phyloP scores from a whole-genome alignment of 2,113 vertebrate species.

The Ceyx melanurus region DNA sequence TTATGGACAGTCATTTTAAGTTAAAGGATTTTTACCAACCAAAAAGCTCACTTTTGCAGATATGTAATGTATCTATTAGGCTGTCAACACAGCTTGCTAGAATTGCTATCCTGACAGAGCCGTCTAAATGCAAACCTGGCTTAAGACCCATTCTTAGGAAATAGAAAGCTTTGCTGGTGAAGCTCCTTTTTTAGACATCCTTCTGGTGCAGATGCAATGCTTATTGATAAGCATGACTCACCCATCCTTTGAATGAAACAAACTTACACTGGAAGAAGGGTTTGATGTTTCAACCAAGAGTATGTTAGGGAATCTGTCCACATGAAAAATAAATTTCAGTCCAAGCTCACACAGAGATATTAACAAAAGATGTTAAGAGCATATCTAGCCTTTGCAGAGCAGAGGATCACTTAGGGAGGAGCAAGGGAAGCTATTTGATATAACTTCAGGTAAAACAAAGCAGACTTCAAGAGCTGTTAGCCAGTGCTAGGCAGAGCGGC shows the following conservation, averaged over 20 bases:
- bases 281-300: neutral
- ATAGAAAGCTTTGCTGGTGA: neutral
- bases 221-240: neutral
- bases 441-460: conserved; percentile 47
- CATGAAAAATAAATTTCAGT: neutral
- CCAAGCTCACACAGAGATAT: neutral
- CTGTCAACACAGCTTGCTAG: neutral
- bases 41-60: neutral
- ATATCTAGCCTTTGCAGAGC: neutral
- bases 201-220: neutral
- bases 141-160: neutral
- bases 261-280: neutral
- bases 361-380: neutral
- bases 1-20: neutral
- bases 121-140: neutral
- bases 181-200: neutral
- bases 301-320: neutral
- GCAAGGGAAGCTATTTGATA: neutral
- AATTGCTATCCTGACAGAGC: neutral
- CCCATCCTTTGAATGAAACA: neutral
- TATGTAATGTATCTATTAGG: neutral
- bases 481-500: neutral
- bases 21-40: neutral
- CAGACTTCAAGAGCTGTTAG: conserved; percentile 20
- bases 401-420: neutral